Evolutionary conservation across 2,797 vertebrate genomes (phyloP), one percentile per base, ranked within the genome.

Genomic region (Pogonophryne albipinna): DNA sequence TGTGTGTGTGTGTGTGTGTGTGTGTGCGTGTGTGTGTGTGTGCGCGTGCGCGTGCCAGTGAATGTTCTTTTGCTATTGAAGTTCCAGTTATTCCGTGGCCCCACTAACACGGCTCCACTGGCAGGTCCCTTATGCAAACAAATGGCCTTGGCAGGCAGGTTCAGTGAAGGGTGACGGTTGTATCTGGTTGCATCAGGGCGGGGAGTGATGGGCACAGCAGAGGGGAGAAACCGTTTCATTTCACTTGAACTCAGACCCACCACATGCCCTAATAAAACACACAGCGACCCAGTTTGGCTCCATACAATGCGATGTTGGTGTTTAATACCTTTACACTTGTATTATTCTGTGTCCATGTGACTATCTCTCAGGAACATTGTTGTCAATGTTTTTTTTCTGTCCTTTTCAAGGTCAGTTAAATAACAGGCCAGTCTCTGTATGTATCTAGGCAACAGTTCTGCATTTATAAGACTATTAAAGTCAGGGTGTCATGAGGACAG

Each of bases 51-150:
- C 14, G 12, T 64, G 72, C 47, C 55, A 53, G 57, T 46, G 71
- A 83, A 79, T 73, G 74, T 47, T 74, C 82, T 85, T 77, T 79
- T 68, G 55, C 70, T 61, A 81, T 80, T 69, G 70, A 59, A 62
- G 64, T 79, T 77, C 76, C 58, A 81, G 78, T 88, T 71, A 87
- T 85, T 76, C 73, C 44, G 4, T 44, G 71, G 82, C 88, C 85
- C 73, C 83, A 84, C 64, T 85, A 83, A 87, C 87, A 89, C 77
- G 81, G 70, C 77, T 79, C 78, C 72, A 73, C 76, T 89, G 86
- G 89, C 90, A 89, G 84, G 74, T 90, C 85, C 66, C 85, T 92
- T 88, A 89, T 92, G 84, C 88, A 93, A 93, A 93, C 90, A 93
- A 93, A 94, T 92, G 83, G 79, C 82, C 78, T 74, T 6, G 70